Evolutionary conservation across 2,888 invertebrate genomes (phyloP).

Genomic region (Polydrusus pterygomalis): DNA sequence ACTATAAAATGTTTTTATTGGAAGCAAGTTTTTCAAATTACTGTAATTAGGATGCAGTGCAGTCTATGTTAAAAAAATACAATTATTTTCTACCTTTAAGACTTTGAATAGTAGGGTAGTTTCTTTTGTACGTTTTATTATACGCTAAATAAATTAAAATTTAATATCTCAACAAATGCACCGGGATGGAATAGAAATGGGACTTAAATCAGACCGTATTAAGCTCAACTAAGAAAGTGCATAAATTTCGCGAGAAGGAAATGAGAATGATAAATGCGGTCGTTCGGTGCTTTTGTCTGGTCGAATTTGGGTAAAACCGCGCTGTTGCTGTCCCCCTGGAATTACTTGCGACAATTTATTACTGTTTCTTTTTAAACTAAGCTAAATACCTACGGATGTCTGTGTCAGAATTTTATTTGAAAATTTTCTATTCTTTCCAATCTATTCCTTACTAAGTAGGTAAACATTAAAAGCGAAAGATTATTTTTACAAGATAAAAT

Average conservation of each 20-base stretch:
- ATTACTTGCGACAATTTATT: slow-evolving; percentile 36
- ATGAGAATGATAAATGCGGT: slow-evolving; percentile 49
- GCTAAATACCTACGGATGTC: slow-evolving; percentile 35
- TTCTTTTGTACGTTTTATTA: background rate
- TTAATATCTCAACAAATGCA: slow-evolving; percentile 38
- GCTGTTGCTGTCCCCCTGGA: slow-evolving; percentile 45
- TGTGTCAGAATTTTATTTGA: slow-evolving; percentile 9
- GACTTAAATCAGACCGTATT: slow-evolving; percentile 48
- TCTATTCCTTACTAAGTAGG: background rate
- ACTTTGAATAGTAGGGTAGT: slow-evolving; percentile 14
- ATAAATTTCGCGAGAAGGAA: slow-evolving; percentile 49
- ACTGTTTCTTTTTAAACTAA: slow-evolving; percentile 43
- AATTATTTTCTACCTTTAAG: background rate
- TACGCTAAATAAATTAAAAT: slow-evolving; percentile 14
- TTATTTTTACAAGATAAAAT: too few relatives aligned
- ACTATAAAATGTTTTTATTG: too few relatives aligned
- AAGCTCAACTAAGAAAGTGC: slow-evolving; percentile 53
- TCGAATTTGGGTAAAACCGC: slow-evolving; percentile 43
- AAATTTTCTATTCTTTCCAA: background rate
- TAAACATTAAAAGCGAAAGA: too few relatives aligned
- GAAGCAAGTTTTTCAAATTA: too few relatives aligned
- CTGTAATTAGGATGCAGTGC: too few relatives aligned
- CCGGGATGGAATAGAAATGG: slow-evolving; percentile 41
- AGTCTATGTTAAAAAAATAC: background rate
- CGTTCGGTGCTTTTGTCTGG: slow-evolving; percentile 49